Evolutionary conservation across 2,113 vertebrate genomes (phyloP).

Genomic region (Xyliphius kryptos): DNA sequence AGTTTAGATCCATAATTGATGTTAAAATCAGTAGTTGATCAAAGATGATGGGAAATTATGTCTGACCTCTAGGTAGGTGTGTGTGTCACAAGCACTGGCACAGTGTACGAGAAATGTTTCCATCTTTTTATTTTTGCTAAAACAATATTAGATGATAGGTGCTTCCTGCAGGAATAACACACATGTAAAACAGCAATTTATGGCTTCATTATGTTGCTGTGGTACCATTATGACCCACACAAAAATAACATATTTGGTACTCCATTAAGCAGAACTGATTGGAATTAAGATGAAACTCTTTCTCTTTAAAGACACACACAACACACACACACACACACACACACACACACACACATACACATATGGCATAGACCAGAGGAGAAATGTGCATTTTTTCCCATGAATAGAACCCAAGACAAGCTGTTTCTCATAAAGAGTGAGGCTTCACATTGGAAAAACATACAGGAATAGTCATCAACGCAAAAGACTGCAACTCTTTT

Average conservation of each 20-base stretch:
- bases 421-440: constrained; percentile 48
- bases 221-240: constrained; percentile 33
- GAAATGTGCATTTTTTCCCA: constrained; percentile 37
- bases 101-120: constrained; percentile 40
- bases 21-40: constrained; percentile 39
- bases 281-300: constrained; percentile 32
- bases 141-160: constrained; percentile 38
- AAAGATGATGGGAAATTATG: constrained; percentile 30
- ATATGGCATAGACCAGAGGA: constrained; percentile 12
- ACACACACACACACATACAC: constrained; percentile 16
- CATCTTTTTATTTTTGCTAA: constrained; percentile 48
- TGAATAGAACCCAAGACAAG: constrained; percentile 36
- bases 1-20: constrained; percentile 29
- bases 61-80: constrained; percentile 45
- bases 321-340: constrained; percentile 14
- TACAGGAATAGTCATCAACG: constrained; percentile 43
- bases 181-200: constrained; percentile 34
- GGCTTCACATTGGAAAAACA: constrained; percentile 43
- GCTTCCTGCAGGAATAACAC: constrained; percentile 22
- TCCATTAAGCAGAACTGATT: constrained; percentile 39
- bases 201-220: constrained; percentile 39
- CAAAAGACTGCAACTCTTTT: constrained; percentile 14
- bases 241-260: constrained; percentile 40
- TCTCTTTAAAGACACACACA: constrained; percentile 13
- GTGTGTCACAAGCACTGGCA: constrained; percentile 42